These are phyloP conservation scores for Hermaeophaga mercurialis DNA, from an alignment of 2,888 invertebrate genomes.

Conservation along the genomic window DNA sequence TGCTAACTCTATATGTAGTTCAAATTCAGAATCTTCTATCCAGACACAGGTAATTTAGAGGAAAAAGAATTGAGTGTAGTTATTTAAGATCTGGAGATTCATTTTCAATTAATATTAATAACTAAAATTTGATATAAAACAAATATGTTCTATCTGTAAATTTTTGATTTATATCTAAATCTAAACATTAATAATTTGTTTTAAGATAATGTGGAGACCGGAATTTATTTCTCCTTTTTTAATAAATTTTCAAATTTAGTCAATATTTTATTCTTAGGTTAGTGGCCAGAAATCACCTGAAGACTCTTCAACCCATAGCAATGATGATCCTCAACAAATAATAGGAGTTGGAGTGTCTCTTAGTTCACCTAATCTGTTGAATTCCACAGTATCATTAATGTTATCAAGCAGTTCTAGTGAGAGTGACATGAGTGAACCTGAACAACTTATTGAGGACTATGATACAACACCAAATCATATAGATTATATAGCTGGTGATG, in stretches of 20 bases:
- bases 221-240: too few species aligned
- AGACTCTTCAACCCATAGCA: constrained; percentile 34
- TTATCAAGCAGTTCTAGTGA: constrained; percentile 56
- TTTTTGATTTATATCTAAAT: too few species aligned
- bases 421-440: constrained; percentile 65
- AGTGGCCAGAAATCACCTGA: constrained; percentile 39
- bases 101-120: too few species aligned
- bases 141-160: too few species aligned
- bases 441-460: constrained; percentile 66
- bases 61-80: too few species aligned
- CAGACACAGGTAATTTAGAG: constrained; percentile 38
- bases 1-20: constrained; percentile 34
- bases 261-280: constrained; percentile 30
- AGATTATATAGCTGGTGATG: constrained; percentile 42
- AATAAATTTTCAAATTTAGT: not conserved
- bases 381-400: constrained; percentile 53
- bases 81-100: too few species aligned
- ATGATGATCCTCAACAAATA: constrained; percentile 43
- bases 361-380: constrained; percentile 56
- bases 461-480: constrained; percentile 57
- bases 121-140: too few species aligned
- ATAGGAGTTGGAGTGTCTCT: constrained; percentile 53
- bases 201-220: too few species aligned
- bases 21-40: constrained; percentile 38
- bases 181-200: too few species aligned